These are phyloP conservation scores for Falco peregrinus DNA, from an alignment of 2,797 vertebrate genomes.

Conservation along the genomic window DNA sequence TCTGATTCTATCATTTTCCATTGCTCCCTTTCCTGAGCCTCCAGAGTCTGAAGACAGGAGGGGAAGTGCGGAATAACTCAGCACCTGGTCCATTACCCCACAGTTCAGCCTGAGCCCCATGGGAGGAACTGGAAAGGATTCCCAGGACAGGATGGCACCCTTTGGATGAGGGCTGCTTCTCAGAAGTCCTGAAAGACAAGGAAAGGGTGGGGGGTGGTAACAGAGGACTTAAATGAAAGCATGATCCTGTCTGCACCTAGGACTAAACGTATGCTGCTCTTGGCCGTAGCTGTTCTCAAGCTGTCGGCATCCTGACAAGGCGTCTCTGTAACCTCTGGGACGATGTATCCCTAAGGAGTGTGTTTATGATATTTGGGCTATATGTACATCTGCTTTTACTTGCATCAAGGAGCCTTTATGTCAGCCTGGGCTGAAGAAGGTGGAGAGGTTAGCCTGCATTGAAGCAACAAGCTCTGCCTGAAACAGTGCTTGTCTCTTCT, in stretches of 20 bases:
- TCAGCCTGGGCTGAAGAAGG: not conserved
- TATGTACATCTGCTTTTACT: not conserved
- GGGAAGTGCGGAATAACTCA: not conserved
- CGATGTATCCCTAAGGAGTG: not conserved
- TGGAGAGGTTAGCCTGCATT: not conserved
- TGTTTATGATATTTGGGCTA: not conserved
- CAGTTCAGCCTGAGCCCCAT: not conserved
- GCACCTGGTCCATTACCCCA: not conserved
- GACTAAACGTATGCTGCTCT: not conserved
- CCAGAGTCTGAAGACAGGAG: not conserved
- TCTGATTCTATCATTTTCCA: not conserved
- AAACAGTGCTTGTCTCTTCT: not conserved
- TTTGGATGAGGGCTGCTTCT: not conserved
- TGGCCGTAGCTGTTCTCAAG: not conserved
- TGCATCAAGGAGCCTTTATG: not conserved
- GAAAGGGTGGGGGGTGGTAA: not conserved
- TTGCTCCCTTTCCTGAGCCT: not conserved
- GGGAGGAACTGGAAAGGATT: not conserved
- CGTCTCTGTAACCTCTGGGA: not conserved
- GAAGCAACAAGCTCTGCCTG: not conserved
- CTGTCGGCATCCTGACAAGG: not conserved
- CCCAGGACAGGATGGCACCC: not conserved
- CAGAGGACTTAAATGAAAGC: not conserved
- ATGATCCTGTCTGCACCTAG: not conserved
- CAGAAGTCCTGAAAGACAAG: not conserved